These are phyloP conservation scores for Ploceus nigricollis DNA, from an alignment of 2,113 vertebrate genomes.

Conservation along the genomic window DNA sequence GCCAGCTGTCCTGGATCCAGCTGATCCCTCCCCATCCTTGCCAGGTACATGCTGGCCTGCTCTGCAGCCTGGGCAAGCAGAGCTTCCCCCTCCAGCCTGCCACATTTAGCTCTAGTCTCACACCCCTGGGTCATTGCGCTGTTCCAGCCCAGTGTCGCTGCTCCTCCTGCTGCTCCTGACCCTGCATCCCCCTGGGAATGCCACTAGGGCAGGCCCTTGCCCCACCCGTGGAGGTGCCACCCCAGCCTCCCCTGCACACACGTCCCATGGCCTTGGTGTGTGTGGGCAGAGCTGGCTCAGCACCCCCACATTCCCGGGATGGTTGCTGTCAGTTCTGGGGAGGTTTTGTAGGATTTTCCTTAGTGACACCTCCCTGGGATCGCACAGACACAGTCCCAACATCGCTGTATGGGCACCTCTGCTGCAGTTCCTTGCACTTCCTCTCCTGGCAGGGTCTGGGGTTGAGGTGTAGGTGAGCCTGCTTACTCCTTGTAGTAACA, in stretches of 20 bases:
- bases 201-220: background rate
- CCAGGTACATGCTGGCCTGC: background rate
- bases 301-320: accelerated
- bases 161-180: background rate
- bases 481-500: background rate
- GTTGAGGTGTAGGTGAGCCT: background rate
- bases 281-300: background rate
- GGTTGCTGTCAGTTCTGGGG: background rate
- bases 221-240: accelerated
- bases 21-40: background rate
- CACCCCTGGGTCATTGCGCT: background rate
- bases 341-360: background rate
- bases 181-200: background rate
- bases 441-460: background rate
- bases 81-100: background rate
- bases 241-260: background rate
- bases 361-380: background rate
- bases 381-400: background rate
- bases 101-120: background rate
- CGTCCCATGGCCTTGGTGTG: accelerated
- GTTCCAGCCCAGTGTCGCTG: background rate
- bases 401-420: accelerated
- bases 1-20: background rate
- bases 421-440: accelerated
- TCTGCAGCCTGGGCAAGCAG: background rate